Base-by-base conservation (phyloP, 2,113 vertebrate species). In the Callionymus lyra region DNA sequence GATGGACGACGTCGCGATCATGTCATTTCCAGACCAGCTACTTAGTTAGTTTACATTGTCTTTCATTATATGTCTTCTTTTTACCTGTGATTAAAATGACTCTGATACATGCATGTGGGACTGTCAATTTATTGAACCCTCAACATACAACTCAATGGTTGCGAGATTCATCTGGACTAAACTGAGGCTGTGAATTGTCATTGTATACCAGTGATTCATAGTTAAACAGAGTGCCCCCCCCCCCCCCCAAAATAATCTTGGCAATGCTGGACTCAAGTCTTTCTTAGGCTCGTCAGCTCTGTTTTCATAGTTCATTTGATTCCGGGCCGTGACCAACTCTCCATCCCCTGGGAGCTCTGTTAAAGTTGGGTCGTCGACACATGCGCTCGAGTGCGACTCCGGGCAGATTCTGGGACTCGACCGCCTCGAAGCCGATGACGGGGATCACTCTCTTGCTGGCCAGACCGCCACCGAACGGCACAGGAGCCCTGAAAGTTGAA, bases 281-380 rank as follows among this genome's bases (percentile, higher is more conserved):
- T 70, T 74, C 72, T 69, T 41, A 34, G 43, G 58, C 34, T 34
- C 38, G 11, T 56, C 16, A 40, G 2, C 0, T 0, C 0, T 6
- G 4, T 9, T 79, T 12, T 88, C 86, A 98, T 81, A 96, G 84
- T 53, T 97, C 92, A 0, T 85, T 90, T 0, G 91, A 92, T 62
- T 95, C 92, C 0, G 92, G 93, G 27, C 80, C 72, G 37, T 81
- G 76, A 41, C 76, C 56, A 9, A 58, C 61, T 69, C 64, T 70
- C 87, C 95, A 98, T 38, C 93, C 93, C 2, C 60, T 87, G 0
- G 94, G 86, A 21, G 82, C 83, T 60, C 88, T 84, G 87, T 98
- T 98, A 77, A 98, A 98, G 75, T 81, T 89, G 57, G 80, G 91
- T 40, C 90, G 80, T 34, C 61, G 81, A 40, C 76, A 70, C 44